Evolutionary conservation across 1,140 invertebrate species (phyloP), one percentile per base, ranked within the genome.

Genomic region (Tetramorium parvispinum): DNA sequence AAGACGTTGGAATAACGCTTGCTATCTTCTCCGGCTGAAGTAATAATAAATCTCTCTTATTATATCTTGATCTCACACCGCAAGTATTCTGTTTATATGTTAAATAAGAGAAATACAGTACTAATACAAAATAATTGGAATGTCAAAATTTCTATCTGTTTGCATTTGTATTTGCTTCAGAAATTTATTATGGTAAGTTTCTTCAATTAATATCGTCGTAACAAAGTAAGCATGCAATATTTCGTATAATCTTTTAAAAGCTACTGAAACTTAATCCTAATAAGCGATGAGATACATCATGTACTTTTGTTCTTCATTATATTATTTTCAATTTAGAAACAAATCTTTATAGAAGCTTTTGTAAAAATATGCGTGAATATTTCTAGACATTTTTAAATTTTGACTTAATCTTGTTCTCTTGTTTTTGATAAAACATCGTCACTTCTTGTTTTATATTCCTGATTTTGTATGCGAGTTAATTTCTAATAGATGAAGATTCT

Each of bases 41-140:
- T 66, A 27, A 81, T 43, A 81, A 81, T 81, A 55, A 68, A 53
- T 79, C 32, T 70, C 2, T 68, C 21, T 81, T 81, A 55, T 68
- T 79, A 79, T 24, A 68, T 66, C 43, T 4, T 21, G 75, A 77
- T 46, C 57, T 61, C 11, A 16, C 16, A 27, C 24, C 13, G 57
- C 24, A 27, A 13, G 32, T 55, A 68, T 68, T 4, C 32, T 43
- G 43, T 53, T 43, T 24, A 13, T 18, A 40, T 43, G 27, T 66
- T 66, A 51, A 78, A 79, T 68, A 27, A 70, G 46, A 53, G 8
- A 8, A 8, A 4, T 43, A 6, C 32, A n/a, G 21, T 7, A 21
- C 13, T 51, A 16, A 57, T 53, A 37, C 24, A 24, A 3, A 79
- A 55, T 81, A 70, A 63, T 55, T 7, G 59, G 8, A 21, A 55